phyloP scores from a whole-genome alignment of 2,888 invertebrate species.

The Polyommatus iphigenia region DNA sequence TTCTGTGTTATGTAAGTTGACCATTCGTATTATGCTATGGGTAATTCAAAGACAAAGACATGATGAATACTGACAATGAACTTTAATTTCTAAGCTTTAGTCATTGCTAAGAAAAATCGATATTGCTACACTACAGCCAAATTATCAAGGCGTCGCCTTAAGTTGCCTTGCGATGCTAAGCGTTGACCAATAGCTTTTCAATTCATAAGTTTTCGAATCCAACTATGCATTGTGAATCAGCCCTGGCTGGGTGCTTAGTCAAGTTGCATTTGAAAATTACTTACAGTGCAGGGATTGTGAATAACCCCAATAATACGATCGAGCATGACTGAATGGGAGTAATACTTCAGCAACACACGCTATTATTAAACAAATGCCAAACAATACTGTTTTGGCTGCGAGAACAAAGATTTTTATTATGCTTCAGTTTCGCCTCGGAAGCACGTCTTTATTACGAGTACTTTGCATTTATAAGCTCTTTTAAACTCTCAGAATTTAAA shows the following conservation, averaged over 20 bases:
- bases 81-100: too few relatives aligned
- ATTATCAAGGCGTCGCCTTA: too few relatives aligned
- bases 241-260: conserved; percentile 22
- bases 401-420: conserved; percentile 71
- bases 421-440: conserved; percentile 58
- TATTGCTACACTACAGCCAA: too few relatives aligned
- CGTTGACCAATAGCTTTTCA: too few relatives aligned
- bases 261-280: not conserved
- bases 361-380: conserved; percentile 68
- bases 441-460: conserved; percentile 55
- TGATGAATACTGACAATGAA: too few relatives aligned
- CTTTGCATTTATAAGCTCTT: conserved; percentile 53
- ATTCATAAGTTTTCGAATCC: not conserved
- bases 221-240: conserved; percentile 23
- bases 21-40: too few relatives aligned
- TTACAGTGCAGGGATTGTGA: not conserved
- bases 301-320: conserved; percentile 49
- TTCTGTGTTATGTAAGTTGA: too few relatives aligned
- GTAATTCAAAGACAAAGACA: too few relatives aligned
- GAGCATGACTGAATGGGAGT: conserved; percentile 58
- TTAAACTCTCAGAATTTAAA: conserved; percentile 46
- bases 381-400: conserved; percentile 74
- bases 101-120: too few relatives aligned
- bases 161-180: too few relatives aligned
- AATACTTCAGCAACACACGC: conserved; percentile 42